Conservation (phyloP, 2,113 vertebrate species). For the Ia io region DNA sequence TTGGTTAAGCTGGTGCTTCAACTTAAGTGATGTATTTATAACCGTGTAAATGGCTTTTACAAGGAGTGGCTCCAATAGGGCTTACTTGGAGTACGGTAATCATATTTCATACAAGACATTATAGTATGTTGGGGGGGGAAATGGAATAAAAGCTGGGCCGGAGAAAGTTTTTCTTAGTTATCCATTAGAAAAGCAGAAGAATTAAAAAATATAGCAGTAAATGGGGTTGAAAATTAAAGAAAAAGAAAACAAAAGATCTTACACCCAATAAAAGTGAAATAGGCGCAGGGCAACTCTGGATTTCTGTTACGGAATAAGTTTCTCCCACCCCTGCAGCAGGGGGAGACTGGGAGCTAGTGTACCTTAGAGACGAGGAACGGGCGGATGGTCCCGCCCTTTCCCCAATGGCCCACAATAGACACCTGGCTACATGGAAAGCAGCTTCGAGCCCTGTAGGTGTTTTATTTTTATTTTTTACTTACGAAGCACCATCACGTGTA, state of each 20-base stretch:
- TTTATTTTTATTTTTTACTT: neutral
- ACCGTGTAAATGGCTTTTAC: slow-evolving; percentile 33
- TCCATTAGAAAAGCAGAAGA: neutral
- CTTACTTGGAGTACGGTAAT: neutral
- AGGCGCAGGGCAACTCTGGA: neutral
- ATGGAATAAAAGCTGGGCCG: neutral
- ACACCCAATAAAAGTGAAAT: neutral
- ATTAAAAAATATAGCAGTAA: neutral
- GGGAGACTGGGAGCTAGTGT: no score
- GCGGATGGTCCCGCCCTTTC: no score
- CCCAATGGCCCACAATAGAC: no score
- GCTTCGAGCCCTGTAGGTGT: no score
- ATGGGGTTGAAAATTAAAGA: neutral
- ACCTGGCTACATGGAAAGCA: no score
- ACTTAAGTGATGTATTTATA: slow-evolving; percentile 48
- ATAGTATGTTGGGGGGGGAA: neutral
- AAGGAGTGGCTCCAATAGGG: neutral
- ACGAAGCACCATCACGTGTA: neutral
- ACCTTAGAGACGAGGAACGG: no score
- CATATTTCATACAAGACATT: slow-evolving; percentile 33
- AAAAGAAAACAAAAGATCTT: neutral
- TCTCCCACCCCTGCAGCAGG: no score
- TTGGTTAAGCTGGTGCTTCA: slow-evolving; percentile 43
- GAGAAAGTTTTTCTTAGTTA: neutral
- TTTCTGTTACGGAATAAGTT: no score